phyloP scores from a whole-genome alignment of 2,113 vertebrate genomes.

The Thalassarche chlororhynchos region DNA sequence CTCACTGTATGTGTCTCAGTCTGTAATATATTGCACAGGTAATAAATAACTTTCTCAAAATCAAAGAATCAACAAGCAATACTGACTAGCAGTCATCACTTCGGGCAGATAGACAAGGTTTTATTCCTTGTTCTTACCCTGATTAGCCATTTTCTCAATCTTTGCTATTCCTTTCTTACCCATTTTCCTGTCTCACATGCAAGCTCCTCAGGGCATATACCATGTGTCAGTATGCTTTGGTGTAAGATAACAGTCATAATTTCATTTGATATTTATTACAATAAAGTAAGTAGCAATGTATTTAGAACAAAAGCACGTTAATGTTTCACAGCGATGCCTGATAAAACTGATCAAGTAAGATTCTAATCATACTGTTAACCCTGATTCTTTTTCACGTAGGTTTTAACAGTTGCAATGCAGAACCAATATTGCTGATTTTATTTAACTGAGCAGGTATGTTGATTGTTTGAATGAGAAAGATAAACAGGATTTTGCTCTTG shows the following conservation, averaged over 20 bases:
- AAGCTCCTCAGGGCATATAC: not conserved
- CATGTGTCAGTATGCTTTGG: not conserved
- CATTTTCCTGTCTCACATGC: not conserved
- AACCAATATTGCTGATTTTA: not conserved
- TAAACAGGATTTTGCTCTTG: not conserved
- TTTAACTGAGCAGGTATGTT: not conserved
- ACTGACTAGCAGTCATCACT: not conserved
- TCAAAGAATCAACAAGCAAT: not conserved
- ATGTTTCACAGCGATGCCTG: not conserved
- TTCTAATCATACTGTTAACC: not conserved
- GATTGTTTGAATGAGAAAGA: not conserved
- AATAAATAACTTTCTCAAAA: not conserved
- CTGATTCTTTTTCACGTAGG: not conserved
- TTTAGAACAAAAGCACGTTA: not conserved
- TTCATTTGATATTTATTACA: not conserved
- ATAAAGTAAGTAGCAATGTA: not conserved
- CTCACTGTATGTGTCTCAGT: not conserved
- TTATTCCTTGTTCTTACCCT: not conserved
- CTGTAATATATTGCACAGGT: not conserved
- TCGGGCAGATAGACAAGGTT: not conserved
- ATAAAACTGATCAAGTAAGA: not conserved
- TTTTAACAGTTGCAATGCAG: not conserved
- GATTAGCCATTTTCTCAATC: not conserved
- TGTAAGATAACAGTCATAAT: not conserved
- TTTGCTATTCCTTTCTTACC: not conserved